Percentiles rank a stretch among this genome's conserved stretches.
Evolutionary conservation across 2,797 vertebrate genomes (phyloP).

Genomic region (Leptatherina wallacei): DNA sequence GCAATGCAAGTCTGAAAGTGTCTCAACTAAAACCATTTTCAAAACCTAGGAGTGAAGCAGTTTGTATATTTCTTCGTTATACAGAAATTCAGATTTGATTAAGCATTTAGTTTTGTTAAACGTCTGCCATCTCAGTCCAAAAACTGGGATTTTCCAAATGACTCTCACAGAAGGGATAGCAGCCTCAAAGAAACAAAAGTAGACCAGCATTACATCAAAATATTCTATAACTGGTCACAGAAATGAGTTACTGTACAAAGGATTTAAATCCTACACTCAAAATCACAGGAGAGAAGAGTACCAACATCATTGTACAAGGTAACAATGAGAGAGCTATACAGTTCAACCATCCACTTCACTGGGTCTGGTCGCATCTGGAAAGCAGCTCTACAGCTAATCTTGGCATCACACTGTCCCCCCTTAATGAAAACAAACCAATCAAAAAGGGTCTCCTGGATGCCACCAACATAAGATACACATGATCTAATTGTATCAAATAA

Average conservation of each 20-base stretch:
- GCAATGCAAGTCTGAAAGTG: too few species aligned
- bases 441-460: conserved; percentile 87
- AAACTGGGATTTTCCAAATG: not conserved
- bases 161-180: not conserved
- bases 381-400: conserved; percentile 79
- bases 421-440: conserved; percentile 77
- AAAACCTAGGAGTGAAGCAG: not conserved
- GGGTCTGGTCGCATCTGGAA: conserved; percentile 73
- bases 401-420: conserved; percentile 85
- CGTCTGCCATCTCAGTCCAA: too few species aligned
- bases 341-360: conserved; percentile 74
- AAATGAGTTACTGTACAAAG: too few species aligned
- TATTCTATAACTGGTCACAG: not conserved
- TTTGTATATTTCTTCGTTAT: too few species aligned
- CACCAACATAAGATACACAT: not conserved
- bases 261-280: too few species aligned
- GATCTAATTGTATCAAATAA: accelerated
- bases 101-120: not conserved
- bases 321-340: conserved; percentile 73
- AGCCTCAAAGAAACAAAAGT: not conserved
- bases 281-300: not conserved
- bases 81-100: too few species aligned
- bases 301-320: not conserved
- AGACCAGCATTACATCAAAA: not conserved
- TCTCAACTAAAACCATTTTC: too few species aligned